phyloP scores from a whole-genome alignment of 23 tunicate genomes.

The Corella eumyota region DNA sequence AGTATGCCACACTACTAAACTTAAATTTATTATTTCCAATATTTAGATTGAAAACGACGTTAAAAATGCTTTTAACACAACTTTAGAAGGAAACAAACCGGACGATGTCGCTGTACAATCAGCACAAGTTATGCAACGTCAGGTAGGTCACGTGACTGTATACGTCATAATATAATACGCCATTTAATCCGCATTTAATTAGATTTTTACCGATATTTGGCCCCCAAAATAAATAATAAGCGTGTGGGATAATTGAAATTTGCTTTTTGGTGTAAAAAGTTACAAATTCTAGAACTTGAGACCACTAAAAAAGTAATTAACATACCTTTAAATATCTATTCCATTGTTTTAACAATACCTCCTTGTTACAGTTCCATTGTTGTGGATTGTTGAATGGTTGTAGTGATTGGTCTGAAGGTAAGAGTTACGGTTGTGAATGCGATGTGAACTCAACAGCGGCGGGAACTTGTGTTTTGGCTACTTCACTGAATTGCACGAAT shows the following conservation, averaged over 20 bases:
- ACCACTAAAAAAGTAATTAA: too few species aligned
- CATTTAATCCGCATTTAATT: background rate
- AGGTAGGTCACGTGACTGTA: background rate
- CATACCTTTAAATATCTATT: too few species aligned
- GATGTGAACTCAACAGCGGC: conserved; percentile 7
- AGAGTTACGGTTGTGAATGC: conserved; percentile 23
- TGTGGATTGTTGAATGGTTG: conserved; percentile 32
- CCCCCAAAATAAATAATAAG: background rate
- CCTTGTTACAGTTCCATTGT: conserved; percentile 27
- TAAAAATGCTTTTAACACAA: conserved; percentile 20
- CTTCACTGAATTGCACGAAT: conserved; percentile 12
- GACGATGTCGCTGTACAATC: conserved; percentile 14
- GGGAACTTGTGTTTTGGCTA: conserved; percentile 14
- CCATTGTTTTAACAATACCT: too few species aligned
- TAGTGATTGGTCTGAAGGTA: conserved; percentile 12
- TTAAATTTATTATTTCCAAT: background rate
- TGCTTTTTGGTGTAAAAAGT: too few species aligned
- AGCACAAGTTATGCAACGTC: conserved; percentile 12
- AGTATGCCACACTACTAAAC: too few species aligned
- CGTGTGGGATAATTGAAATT: background rate
- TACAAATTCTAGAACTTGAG: too few species aligned
- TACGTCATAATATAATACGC: background rate
- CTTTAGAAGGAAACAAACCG: conserved; percentile 29
- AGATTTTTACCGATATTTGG: background rate
- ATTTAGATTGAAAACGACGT: conserved; percentile 22